Percentiles rank a stretch among this genome's conserved stretches.
These are phyloP conservation scores for Fregata magnificens DNA, from an alignment of 2,113 vertebrate species.

Conservation along the genomic window DNA sequence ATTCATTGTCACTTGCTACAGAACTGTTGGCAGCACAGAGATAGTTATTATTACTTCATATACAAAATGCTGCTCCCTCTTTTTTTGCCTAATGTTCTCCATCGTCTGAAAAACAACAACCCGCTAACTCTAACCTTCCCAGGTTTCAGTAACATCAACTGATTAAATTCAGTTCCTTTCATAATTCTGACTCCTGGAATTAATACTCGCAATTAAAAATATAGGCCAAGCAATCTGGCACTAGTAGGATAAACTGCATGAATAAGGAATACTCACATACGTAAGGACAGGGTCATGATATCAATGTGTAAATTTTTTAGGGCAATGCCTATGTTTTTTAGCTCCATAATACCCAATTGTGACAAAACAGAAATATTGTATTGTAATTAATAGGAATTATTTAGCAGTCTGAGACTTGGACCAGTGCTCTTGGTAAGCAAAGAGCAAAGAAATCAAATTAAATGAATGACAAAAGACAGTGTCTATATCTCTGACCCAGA, in stretches of 20 bases:
- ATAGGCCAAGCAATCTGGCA: not conserved
- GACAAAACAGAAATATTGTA: not conserved
- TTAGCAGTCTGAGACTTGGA: not conserved
- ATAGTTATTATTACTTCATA: not conserved
- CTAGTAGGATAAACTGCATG: not conserved
- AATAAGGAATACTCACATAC: not conserved
- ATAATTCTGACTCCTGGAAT: not conserved
- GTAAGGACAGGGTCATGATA: not conserved
- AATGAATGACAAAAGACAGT: not conserved
- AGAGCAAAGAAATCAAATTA: not conserved
- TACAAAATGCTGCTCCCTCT: not conserved
- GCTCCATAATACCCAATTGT: not conserved
- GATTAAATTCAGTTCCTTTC: not conserved
- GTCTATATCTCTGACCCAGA: not conserved
- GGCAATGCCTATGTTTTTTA: not conserved
- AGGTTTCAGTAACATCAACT: not conserved
- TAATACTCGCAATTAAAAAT: not conserved
- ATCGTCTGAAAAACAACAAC: not conserved
- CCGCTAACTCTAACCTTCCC: not conserved
- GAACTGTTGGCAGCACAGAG: not conserved
- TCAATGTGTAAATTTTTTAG: not conserved
- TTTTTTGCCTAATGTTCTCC: not conserved
- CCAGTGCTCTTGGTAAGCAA: not conserved
- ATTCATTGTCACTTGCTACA: not conserved
- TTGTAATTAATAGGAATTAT: not conserved